Conservation (phyloP, 2,888 invertebrate genomes). For the Hemithea aestivaria region DNA sequence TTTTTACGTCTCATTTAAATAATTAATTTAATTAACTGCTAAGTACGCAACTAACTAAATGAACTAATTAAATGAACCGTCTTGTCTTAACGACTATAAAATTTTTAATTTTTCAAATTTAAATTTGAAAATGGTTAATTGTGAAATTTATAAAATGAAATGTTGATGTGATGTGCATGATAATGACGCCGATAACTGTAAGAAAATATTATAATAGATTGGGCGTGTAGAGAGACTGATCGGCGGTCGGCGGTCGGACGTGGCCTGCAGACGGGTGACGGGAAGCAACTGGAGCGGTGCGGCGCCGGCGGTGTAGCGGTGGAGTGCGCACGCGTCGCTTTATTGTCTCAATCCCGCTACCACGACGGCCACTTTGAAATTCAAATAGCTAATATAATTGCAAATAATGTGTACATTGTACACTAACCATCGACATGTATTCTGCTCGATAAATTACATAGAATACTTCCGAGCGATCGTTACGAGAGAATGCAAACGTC, state of each 20-base stretch:
- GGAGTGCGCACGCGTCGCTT: constrained; percentile 48
- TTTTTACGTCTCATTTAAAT: no score
- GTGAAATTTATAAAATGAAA: no score
- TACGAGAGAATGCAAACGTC: constrained; percentile 20
- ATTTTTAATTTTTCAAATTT: no score
- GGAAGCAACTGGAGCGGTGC: constrained; percentile 65
- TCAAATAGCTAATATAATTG: constrained; percentile 52
- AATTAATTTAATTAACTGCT: no score
- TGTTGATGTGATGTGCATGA: no score
- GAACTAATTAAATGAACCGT: no score
- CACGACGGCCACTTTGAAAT: constrained; percentile 49
- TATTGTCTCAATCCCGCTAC: constrained; percentile 51
- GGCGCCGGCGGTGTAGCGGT: constrained; percentile 49
- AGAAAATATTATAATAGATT: constrained; percentile 15
- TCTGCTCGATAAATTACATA: constrained; percentile 35
- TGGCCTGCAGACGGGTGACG: constrained; percentile 16
- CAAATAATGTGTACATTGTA: constrained; percentile 38
- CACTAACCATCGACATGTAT: constrained; percentile 22
- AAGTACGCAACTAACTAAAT: no score
- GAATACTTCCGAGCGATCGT: constrained; percentile 24
- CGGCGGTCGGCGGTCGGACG: no score
- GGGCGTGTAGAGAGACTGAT: no score
- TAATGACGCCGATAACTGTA: constrained; percentile 2
- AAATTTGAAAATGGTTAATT: no score
- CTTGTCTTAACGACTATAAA: no score